These are phyloP conservation scores for Phrynosoma platyrhinos DNA, from an alignment of 2,113 vertebrate species.

Conservation along the genomic window DNA sequence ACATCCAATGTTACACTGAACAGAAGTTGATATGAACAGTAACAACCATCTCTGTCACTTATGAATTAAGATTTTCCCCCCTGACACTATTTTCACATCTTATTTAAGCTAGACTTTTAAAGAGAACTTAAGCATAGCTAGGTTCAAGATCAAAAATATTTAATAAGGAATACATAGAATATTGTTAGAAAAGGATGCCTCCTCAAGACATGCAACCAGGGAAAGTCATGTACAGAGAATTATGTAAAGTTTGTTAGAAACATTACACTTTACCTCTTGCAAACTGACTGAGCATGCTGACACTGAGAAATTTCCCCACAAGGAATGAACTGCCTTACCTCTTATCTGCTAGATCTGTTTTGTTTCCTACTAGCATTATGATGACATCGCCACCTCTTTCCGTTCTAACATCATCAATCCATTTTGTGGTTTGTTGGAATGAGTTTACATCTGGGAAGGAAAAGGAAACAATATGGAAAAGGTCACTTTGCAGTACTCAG, in stretches of 20 bases:
- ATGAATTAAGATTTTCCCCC: no score
- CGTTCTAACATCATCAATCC: conserved; percentile 98
- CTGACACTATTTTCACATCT: no score
- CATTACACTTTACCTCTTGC: background rate
- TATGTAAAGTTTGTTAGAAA: background rate
- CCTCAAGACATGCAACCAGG: background rate
- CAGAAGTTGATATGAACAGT: no score
- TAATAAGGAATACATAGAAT: background rate
- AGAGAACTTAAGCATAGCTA: no score
- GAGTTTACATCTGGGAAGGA: conserved; percentile 92
- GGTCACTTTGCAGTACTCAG: conserved; percentile 45
- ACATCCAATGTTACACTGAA: no score
- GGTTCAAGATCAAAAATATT: no score
- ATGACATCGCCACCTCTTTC: conserved; percentile 98
- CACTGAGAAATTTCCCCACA: background rate
- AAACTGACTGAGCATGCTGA: no score
- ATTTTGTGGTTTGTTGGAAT: conserved; percentile 99
- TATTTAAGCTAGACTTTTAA: no score
- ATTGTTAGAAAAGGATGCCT: background rate
- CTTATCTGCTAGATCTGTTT: conserved; percentile 98
- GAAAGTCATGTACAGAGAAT: background rate
- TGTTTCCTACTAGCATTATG: conserved; percentile 99
- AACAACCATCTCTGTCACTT: no score
- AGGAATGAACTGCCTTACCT: conserved; percentile 79
- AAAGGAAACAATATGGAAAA: conserved; percentile 63